These are phyloP conservation scores for Watersipora subatra DNA, from an alignment of 1,140 invertebrate species.

Conservation along the genomic window DNA sequence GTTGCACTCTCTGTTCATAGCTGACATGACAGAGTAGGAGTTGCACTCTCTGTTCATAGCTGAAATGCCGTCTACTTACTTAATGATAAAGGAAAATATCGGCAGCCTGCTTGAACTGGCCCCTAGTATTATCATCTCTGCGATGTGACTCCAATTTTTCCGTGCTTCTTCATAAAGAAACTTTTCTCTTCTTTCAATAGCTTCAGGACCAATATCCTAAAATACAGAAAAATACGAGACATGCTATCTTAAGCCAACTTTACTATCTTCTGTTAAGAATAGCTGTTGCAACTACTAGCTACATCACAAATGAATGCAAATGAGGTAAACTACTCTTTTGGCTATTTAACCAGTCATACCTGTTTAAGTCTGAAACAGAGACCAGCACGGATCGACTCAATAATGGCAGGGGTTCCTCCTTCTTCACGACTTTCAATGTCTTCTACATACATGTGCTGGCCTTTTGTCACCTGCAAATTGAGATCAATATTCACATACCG, in stretches of 20 bases:
- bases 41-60: too few species aligned
- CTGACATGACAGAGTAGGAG: too few species aligned
- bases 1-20: too few species aligned
- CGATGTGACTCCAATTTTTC: slow-evolving; percentile 21
- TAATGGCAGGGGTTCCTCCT: slow-evolving; percentile 21
- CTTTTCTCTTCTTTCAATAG: not conserved
- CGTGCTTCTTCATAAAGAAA: slow-evolving; percentile 1
- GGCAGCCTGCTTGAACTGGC: slow-evolving; percentile 56
- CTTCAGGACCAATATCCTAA: not conserved
- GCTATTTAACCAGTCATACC: too few species aligned
- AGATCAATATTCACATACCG: too few species aligned
- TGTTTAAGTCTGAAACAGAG: slow-evolving; percentile 70
- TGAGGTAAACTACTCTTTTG: too few species aligned
- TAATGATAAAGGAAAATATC: slow-evolving; percentile 72
- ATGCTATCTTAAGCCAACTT: too few species aligned
- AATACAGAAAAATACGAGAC: not conserved
- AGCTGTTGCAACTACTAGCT: too few species aligned
- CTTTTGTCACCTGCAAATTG: slow-evolving; percentile 12
- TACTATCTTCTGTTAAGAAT: too few species aligned
- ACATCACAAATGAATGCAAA: too few species aligned
- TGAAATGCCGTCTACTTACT: too few species aligned
- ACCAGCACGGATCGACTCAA: slow-evolving; percentile 52
- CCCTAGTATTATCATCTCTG: slow-evolving; percentile 65
- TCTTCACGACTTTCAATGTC: slow-evolving; percentile 18
- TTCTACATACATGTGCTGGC: slow-evolving; percentile 11